Conservation (phyloP, 1,140 invertebrate species). For the Vanessa atalanta region DNA sequence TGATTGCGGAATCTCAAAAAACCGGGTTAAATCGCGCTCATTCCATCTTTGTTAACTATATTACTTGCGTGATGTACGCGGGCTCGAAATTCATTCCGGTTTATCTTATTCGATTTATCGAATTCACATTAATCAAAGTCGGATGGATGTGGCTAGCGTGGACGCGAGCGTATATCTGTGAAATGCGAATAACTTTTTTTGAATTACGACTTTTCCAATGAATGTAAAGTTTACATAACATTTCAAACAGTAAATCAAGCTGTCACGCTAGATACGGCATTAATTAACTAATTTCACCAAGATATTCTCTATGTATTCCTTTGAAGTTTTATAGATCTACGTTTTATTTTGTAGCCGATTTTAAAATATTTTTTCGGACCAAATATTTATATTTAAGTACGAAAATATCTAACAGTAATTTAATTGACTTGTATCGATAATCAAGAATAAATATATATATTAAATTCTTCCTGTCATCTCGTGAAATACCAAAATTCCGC, state of each 20-base stretch:
- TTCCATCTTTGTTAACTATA: slow-evolving; percentile 21
- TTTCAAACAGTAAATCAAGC: too few relatives aligned
- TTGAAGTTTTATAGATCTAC: too few relatives aligned
- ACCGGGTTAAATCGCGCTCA: slow-evolving; percentile 10
- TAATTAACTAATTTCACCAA: too few relatives aligned
- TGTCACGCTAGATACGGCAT: too few relatives aligned
- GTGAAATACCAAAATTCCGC: neutral
- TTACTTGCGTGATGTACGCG: slow-evolving; percentile 15
- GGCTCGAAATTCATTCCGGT: slow-evolving; percentile 23
- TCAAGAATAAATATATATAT: too few relatives aligned
- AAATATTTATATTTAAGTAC: too few relatives aligned
- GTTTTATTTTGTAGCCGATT: too few relatives aligned
- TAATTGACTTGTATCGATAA: too few relatives aligned
- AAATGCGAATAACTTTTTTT: slow-evolving; percentile 11
- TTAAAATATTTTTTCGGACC: too few relatives aligned
- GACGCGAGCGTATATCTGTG: neutral
- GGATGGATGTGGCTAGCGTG: slow-evolving; percentile 12
- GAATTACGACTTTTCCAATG: neutral
- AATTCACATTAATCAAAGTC: slow-evolving; percentile 32
- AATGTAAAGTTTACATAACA: neutral
- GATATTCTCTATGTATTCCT: too few relatives aligned
- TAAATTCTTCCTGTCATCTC: neutral
- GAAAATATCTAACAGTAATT: too few relatives aligned
- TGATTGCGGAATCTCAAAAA: neutral
- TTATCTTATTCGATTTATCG: slow-evolving; percentile 35